phyloP scores from a whole-genome alignment of 2,113 vertebrate species.

The Oryzias celebensis region DNA sequence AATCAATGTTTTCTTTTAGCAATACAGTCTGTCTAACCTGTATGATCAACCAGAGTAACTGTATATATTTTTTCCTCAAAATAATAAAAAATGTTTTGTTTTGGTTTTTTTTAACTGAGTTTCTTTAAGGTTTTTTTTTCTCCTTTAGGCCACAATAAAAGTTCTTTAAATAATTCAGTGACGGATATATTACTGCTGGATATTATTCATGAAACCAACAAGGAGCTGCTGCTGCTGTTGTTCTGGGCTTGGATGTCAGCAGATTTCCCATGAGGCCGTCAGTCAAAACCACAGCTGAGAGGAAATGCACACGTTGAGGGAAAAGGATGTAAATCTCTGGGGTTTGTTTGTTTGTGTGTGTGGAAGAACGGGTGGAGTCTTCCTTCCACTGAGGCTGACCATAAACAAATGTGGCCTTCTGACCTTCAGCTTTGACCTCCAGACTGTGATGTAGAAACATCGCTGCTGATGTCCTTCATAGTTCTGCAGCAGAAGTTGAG shows the following conservation, averaged over 20 bases:
- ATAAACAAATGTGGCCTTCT: conserved; percentile 30
- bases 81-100: too few species aligned
- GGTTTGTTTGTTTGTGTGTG: conserved; percentile 1
- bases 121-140: conserved; percentile 5
- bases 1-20: too few species aligned
- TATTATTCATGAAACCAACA: conserved; percentile 20
- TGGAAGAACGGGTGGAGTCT: not conserved
- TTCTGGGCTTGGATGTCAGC: not conserved
- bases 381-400: not conserved
- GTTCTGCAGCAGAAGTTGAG: too few species aligned
- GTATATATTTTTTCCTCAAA: too few species aligned
- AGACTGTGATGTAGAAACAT: not conserved
- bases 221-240: conserved; percentile 8
- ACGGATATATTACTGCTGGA: conserved; percentile 8
- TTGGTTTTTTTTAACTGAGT: too few species aligned
- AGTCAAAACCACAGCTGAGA: conserved; percentile 13
- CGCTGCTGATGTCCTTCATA: too few species aligned
- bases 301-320: conserved; percentile 9
- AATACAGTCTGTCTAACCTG: too few species aligned
- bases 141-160: not conserved
- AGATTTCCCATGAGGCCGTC: conserved; percentile 39
- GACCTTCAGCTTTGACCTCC: conserved; percentile 23
- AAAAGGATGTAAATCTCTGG: conserved; percentile 54
- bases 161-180: conserved; percentile 7
- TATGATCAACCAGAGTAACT: too few species aligned